Evolutionary conservation across 1,140 invertebrate genomes (phyloP), one percentile per base, ranked within the genome.

Genomic region (Maniola jurtina): DNA sequence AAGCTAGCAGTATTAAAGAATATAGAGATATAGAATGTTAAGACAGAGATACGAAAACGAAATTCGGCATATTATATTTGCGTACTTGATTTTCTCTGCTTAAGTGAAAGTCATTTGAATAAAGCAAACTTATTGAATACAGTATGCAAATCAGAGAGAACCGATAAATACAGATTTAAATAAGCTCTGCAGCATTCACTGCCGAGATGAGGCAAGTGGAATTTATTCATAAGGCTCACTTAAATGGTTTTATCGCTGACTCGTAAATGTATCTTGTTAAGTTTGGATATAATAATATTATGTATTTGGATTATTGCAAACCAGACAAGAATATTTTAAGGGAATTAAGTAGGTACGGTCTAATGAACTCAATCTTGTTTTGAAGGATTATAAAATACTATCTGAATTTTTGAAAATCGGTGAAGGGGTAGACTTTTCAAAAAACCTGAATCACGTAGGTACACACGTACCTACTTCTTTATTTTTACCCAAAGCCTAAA

Each of bases 41-140:
- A n/a, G 47, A 42, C 8, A 42, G 40, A 42, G 40, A 42, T 14
- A n/a, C 15, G 16, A 16, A 52, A 11, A 7, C 14, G 0, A 11
- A 15, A 52, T 25, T 34, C 9, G 15, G 9, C 52, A 34, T 9
- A 25, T 7, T 34, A 54, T 25, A 25, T 34, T 55, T 25, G 13
- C 52, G 25, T 55, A 16, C 52, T 34, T 55, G 52, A 34, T 55
- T 55, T 55, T 34, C 52, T 55, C 52, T 25, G 33, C 52, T 34
- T 25, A 55, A 55, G 52, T 55, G 52, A 55, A 55, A 55, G 52
- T 55, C 52, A 55, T 55, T 55, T 55, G 52, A 55, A 55, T 55
- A 55, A 55, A 55, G 52, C 52, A 55, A 55, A 55, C 52, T 55
- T 55, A 55, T 55, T 55, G 52, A 55, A 55, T 55, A 55, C 52